Evolutionary conservation across 2,113 vertebrate genomes (phyloP).

Genomic region (Drymodes brunneopygia): DNA sequence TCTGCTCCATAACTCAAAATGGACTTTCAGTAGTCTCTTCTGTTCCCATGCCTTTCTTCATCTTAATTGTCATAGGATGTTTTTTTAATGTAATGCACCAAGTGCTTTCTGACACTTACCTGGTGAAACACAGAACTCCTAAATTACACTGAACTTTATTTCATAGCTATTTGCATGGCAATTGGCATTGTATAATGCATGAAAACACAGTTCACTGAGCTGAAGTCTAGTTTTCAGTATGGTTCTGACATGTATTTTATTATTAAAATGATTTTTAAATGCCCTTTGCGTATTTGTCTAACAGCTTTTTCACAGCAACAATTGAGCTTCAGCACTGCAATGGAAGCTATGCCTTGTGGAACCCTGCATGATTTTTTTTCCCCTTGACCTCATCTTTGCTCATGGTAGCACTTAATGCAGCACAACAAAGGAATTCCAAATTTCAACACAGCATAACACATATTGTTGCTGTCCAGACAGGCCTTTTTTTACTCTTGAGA

Average conservation of each 20-base stretch:
- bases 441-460: conserved; percentile 32
- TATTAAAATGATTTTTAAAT: conserved; percentile 66
- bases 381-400: conserved; percentile 42
- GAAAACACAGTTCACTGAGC: conserved; percentile 57
- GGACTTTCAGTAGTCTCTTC: not conserved
- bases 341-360: conserved; percentile 18
- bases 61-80: not conserved
- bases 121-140: conserved; percentile 46
- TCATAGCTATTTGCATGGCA: conserved; percentile 65
- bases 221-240: conserved; percentile 60
- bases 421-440: conserved; percentile 17
- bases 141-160: conserved; percentile 67
- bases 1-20: not conserved
- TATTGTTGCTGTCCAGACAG: not conserved
- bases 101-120: conserved; percentile 29
- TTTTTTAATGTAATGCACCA: conserved; percentile 52
- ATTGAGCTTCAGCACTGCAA: conserved; percentile 5
- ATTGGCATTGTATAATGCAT: conserved; percentile 66
- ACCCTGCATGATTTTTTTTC: conserved; percentile 24
- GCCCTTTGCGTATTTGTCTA: conserved; percentile 51
- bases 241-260: conserved; percentile 62
- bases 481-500: not conserved
- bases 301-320: conserved; percentile 32
- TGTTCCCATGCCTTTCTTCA: not conserved
- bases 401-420: not conserved